Evolutionary conservation across 92 coral and sea anemone species (phyloP).

Genomic region (Muricea muricata): DNA sequence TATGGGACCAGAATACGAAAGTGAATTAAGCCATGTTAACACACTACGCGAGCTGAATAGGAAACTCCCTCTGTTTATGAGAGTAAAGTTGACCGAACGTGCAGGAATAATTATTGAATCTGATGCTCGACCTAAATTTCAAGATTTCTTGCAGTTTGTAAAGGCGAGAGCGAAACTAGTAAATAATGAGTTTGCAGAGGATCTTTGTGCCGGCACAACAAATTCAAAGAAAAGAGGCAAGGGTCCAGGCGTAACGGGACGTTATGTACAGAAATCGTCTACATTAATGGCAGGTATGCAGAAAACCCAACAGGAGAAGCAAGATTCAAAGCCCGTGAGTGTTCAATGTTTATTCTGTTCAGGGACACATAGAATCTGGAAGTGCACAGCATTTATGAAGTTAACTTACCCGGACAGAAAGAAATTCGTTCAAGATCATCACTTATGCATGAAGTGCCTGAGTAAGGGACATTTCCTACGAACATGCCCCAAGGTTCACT

Average conservation of each 20-base stretch:
- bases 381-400: conserved; percentile 63
- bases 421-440: conserved; percentile 42
- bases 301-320: neutral
- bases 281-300: neutral
- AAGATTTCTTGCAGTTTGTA: conserved; percentile 36
- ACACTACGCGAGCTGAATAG: conserved; percentile 41
- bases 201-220: conserved; percentile 63
- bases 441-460: conserved; percentile 69
- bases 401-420: conserved; percentile 28
- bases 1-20: conserved; percentile 25
- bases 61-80: conserved; percentile 56
- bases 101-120: conserved; percentile 53
- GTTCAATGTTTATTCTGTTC: conserved; percentile 54
- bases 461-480: conserved; percentile 62
- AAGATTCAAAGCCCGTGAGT: neutral
- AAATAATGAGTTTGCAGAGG: conserved; percentile 78
- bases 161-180: conserved; percentile 70
- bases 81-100: conserved; percentile 48
- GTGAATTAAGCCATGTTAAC: conserved; percentile 32
- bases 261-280: neutral
- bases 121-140: conserved; percentile 24
- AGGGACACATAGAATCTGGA: conserved; percentile 67
- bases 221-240: conserved; percentile 29
- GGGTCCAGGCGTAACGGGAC: conserved; percentile 17
- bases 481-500: conserved; percentile 50